Evolutionary conservation across 2,113 vertebrate species (phyloP).

Genomic region (cattle (Bos taurus)): ARS-UCD2.0 NC_037357.1:133317001-133317500

Average conservation of each 20-base stretch:
- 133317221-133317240: background rate
- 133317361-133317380: background rate
- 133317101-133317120: background rate
- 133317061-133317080: background rate
- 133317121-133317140: background rate
- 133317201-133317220: background rate
- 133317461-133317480: background rate
- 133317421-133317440: fast-evolving
- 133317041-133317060: background rate
- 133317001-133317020: constrained; percentile 1
- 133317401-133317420: background rate
- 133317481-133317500: background rate
- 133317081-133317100: background rate
- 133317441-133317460: background rate
- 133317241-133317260: too few species aligned
- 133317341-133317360: fast-evolving
- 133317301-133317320: background rate
- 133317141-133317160: background rate
- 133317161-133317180: background rate
- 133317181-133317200: background rate
- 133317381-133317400: too few species aligned
- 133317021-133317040: background rate
- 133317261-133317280: background rate
- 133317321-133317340: background rate
- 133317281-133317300: background rate